Percentiles rank a stretch among this genome's conserved stretches.
phyloP scores from a whole-genome alignment of 2,797 vertebrate genomes.

The Muraenolepis orangiensis region DNA sequence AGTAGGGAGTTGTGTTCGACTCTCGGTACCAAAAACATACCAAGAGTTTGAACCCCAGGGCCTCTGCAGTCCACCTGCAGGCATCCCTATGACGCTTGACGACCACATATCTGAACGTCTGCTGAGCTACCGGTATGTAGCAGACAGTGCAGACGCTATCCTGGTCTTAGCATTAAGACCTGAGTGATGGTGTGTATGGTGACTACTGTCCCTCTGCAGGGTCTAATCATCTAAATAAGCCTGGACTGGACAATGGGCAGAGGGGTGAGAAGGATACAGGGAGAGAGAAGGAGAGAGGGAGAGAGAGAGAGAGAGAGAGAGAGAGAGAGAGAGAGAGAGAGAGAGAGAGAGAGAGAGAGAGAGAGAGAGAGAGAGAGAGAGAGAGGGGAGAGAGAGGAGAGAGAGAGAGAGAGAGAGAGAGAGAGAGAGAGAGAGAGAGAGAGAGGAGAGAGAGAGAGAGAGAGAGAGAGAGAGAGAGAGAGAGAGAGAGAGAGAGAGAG shows the following conservation, averaged over 20 bases:
- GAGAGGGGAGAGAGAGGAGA: background rate
- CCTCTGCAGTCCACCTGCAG: background rate
- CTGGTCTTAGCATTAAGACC: constrained; percentile 15
- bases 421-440: background rate
- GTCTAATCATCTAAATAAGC: constrained; percentile 42
- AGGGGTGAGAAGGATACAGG: constrained; percentile 22
- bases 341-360: background rate
- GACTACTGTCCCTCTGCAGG: constrained; percentile 23
- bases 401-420: background rate
- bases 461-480: too few species aligned
- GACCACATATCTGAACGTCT: background rate
- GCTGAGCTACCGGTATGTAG: background rate
- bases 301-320: too few species aligned
- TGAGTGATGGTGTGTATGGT: constrained; percentile 18
- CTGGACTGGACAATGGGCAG: constrained; percentile 26
- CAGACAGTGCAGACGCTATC: constrained; percentile 26
- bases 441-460: background rate
- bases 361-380: background rate
- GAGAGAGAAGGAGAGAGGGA: too few species aligned
- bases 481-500: too few species aligned
- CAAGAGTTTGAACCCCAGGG: background rate
- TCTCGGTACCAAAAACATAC: background rate
- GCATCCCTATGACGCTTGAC: background rate
- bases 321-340: background rate
- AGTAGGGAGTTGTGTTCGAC: background rate